Conservation (phyloP, 1,140 invertebrate species). For the Oryctes rhinoceros region DNA sequence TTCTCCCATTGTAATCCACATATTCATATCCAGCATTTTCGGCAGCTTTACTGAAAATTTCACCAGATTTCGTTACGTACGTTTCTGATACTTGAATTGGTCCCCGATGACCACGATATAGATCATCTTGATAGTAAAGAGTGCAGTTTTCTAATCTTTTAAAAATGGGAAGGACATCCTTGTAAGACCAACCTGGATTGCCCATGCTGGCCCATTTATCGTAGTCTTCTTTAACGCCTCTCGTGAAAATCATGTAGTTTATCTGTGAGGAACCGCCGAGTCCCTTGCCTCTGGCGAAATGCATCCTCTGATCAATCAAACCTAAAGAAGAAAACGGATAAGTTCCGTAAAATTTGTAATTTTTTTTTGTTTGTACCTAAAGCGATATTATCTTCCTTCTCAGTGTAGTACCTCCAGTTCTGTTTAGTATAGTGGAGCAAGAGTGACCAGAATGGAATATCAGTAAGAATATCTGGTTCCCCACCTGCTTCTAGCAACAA, state of each 20-base stretch:
- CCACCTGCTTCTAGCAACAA: constrained; percentile 84
- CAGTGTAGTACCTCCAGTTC: constrained; percentile 17
- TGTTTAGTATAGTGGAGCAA: background rate
- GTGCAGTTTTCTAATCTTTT: constrained; percentile 60
- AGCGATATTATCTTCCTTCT: constrained; percentile 27
- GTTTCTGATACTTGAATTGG: constrained; percentile 47
- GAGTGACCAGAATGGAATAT: constrained; percentile 6
- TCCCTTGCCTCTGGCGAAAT: constrained; percentile 83
- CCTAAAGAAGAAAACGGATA: background rate
- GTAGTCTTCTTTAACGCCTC: constrained; percentile 91
- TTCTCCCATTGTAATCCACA: constrained; percentile 65
- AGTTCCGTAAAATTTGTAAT: too few relatives aligned
- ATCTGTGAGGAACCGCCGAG: constrained; percentile 81
- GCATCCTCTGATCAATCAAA: constrained; percentile 53
- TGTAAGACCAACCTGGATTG: constrained; percentile 69
- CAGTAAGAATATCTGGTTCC: constrained; percentile 24
- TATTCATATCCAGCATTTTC: constrained; percentile 61
- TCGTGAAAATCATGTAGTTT: constrained; percentile 95
- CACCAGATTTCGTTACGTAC: constrained; percentile 59
- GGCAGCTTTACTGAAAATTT: constrained; percentile 45
- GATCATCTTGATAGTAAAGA: background rate
- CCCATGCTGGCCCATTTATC: constrained; percentile 88
- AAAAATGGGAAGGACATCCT: constrained; percentile 65
- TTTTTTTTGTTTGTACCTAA: background rate
- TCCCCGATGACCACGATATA: constrained; percentile 43